Percentiles rank a stretch among this genome's conserved stretches.
Conservation (phyloP, 2,888 invertebrate species). For the Physocephala rufipes region DNA sequence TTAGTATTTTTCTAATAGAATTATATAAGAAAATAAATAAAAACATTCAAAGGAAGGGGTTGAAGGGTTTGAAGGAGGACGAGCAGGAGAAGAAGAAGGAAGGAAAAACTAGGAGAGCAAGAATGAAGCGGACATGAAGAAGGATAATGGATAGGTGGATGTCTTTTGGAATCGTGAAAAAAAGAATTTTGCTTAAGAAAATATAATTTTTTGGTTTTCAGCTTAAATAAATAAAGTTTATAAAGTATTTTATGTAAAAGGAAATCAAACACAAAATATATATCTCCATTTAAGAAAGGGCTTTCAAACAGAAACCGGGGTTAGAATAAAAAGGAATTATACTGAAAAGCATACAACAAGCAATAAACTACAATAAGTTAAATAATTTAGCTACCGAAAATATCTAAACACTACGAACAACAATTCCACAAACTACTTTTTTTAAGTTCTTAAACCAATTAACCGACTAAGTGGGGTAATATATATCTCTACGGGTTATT, state of each 20-base stretch:
- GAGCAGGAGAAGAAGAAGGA: constrained; percentile 10
- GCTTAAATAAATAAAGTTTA: not conserved
- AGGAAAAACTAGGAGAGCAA: no score
- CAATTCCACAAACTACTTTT: not conserved
- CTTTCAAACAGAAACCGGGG: not conserved
- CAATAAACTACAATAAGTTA: constrained; percentile 42
- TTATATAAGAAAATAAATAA: not conserved
- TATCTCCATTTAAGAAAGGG: not conserved
- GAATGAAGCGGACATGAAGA: no score
- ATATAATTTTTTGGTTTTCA: not conserved
- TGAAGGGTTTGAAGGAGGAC: no score
- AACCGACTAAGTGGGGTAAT: not conserved
- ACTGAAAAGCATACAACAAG: constrained; percentile 61
- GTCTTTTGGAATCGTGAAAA: not conserved
- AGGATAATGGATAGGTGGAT: not conserved
- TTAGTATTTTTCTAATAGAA: not conserved
- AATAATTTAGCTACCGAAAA: constrained; percentile 53
- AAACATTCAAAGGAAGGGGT: no score
- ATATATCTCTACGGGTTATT: constrained; percentile 37
- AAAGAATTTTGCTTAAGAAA: not conserved
- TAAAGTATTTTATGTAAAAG: constrained; percentile 19
- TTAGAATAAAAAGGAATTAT: constrained; percentile 40
- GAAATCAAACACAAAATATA: constrained; percentile 41
- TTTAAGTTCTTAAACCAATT: constrained; percentile 7
- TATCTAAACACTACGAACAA: constrained; percentile 3